Evolutionary conservation across 2,797 vertebrate genomes (phyloP).

Genomic region (Percopsis omiscomaycus): DNA sequence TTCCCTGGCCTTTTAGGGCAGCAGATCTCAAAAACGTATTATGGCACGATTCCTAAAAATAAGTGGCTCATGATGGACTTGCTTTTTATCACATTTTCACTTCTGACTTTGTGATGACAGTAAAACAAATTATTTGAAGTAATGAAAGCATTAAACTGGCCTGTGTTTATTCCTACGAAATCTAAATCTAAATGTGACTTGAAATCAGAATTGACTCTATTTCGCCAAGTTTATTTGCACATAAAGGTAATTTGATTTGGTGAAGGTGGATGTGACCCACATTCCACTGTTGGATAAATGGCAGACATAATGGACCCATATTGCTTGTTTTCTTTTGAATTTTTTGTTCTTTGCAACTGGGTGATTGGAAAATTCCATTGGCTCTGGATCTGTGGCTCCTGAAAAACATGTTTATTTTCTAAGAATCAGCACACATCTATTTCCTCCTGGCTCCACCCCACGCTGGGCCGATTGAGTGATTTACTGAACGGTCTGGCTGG

Average conservation of each 20-base stretch:
- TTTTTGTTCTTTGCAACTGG: not conserved
- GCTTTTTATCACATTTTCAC: not conserved
- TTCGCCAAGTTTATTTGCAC: too few species aligned
- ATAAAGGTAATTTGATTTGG: too few species aligned
- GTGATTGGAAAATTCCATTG: constrained; percentile 61
- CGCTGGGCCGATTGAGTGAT: constrained; percentile 50
- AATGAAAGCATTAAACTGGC: not conserved
- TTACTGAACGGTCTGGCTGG: constrained; percentile 3
- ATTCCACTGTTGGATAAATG: constrained; percentile 13
- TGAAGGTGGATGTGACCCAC: not conserved
- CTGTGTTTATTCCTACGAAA: not conserved
- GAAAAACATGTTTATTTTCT: constrained; percentile 73
- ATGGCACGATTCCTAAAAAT: too few species aligned
- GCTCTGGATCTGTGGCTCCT: constrained; percentile 49
- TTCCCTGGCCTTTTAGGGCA: not conserved
- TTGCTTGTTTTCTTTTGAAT: constrained; percentile 28
- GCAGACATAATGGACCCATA: constrained; percentile 3
- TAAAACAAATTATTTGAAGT: not conserved
- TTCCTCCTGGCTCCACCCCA: constrained; percentile 49
- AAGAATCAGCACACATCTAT: constrained; percentile 10
- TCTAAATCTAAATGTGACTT: not conserved
- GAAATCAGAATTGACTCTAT: too few species aligned
- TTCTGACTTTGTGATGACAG: not conserved
- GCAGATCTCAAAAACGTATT: too few species aligned
- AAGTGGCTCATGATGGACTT: not conserved